Evolutionary conservation across 23 tunicate genomes (phyloP), one percentile per base, ranked within the genome.

Genomic region (Clavelina lepadiformis): DNA sequence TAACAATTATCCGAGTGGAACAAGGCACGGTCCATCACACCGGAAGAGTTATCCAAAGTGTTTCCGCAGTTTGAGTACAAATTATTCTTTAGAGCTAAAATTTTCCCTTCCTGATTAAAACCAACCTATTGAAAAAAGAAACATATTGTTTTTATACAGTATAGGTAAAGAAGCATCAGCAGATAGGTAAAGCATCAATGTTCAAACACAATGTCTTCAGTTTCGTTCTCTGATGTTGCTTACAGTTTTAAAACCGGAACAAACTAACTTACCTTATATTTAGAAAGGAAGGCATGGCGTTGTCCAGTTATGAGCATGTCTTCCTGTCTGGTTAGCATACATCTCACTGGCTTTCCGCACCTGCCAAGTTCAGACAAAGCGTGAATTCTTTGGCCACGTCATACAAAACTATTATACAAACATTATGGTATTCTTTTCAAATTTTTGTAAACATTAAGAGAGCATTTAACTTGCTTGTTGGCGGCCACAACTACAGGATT

Each of bases 301-400:
- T 78, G 79, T 58, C 98, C 98, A 0, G 91, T 91, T 20, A 75
- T 82, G 19, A 54, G 67, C 92, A 91, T 91, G 35, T 91, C 98
- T 24, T 82, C 91, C 6, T 71, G 69, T 31, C 98, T 47, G 27
- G 79, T 24, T 19, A 91, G 75, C 72, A 91, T 68, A 52, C 91
- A 77, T 5, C 98, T 85, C 5, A 91, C 54, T 21, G 98, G 92
- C 54, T 65, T 76, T 5, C 80, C 71, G 50, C 76, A 66, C 53
- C 95, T 86, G 67, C 18, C n/a, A n/a, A n/a, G n/a, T n/a, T n/a
- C n/a, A n/a, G n/a, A n/a, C n/a, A n/a, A n/a, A n/a, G n/a, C n/a
- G n/a, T n/a, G n/a, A n/a, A n/a, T n/a, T n/a, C n/a, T n/a, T n/a
- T n/a, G n/a, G n/a, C n/a, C n/a, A n/a, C n/a, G n/a, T n/a, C n/a